Evolutionary conservation across 35 echinoderm and acorn worm species (phyloP), one percentile per base, ranked within the genome.

Genomic region (Amphiura filiformis): DNA sequence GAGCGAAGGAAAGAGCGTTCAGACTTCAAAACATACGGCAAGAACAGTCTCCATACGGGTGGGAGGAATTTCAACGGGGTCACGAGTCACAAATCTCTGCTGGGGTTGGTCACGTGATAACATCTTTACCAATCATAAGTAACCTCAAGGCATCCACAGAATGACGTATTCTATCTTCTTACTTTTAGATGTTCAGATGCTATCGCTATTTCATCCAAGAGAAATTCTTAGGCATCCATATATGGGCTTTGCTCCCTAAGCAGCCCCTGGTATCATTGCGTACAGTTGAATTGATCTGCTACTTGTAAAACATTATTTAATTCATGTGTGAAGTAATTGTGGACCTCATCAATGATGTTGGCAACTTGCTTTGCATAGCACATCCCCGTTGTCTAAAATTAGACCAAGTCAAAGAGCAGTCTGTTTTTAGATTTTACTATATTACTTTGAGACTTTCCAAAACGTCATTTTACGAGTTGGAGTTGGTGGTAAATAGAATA

Each of bases 221-320:
- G 61, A 70, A 70, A 70, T 70, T 70, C 61, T 70, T 70, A 13
- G 61, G 61, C 61, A 70, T 70, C 61, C 61, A 26, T 70, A 70
- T 70, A 70, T 70, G 61, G 61, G 26, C 61, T n/a, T 70, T 70
- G 26, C 61, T 70, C 61, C 61, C 61, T 70, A 70, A 70, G 61
- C 26, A 26, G 17, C 61, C 61, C 26, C 61, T 70, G 61, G 26
- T 70, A 70, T 30, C 61, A 20, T 70, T 70, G 61, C 61, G 26
- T 70, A 70, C 4, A 70, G 61, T 70, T 13, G 7, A 70, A 70
- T 26, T 70, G 61, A 70, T 70, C 26, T 70, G 61, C 7, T 23
- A 15, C 61, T 7, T 11, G 44, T n/a, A 70, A 70, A 11, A 70
- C 61, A 70, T 70, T 70, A 70, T 30, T 70, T 11, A 70, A 26